These are phyloP conservation scores for Micrasema minimum DNA, from an alignment of 1,140 invertebrate genomes.

Conservation along the genomic window DNA sequence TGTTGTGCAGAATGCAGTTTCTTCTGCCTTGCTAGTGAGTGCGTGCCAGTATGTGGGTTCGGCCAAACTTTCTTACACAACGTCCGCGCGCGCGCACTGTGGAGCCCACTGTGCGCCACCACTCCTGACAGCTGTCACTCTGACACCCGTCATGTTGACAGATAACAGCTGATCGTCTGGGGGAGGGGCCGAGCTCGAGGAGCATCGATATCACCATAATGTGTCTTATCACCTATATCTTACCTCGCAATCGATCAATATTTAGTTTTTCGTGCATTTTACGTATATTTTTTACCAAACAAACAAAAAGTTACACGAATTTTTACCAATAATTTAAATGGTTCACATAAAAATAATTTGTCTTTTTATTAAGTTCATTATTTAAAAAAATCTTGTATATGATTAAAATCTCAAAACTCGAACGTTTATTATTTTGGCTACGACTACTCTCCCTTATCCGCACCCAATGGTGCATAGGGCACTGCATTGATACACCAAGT, in stretches of 20 bases:
- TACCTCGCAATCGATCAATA: background rate
- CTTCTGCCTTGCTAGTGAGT: background rate
- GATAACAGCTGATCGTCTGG: background rate
- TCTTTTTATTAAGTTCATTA: no score
- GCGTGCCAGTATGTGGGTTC: slow-evolving; percentile 2
- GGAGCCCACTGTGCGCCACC: background rate
- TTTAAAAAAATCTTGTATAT: no score
- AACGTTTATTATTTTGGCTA: no score
- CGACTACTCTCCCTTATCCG: no score
- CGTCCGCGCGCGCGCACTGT: slow-evolving; percentile 17
- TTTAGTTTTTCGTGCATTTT: background rate
- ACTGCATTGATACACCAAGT: no score
- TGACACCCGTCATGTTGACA: background rate
- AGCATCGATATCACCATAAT: background rate
- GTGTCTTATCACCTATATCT: background rate
- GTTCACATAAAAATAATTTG: no score
- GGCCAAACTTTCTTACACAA: background rate
- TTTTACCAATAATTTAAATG: no score
- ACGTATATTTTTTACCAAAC: no score
- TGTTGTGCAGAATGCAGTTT: background rate
- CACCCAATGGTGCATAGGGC: no score
- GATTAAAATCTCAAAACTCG: no score
- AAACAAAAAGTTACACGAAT: no score
- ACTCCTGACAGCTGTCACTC: background rate
- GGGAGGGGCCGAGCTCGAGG: background rate